Percentiles rank a stretch among this genome's conserved stretches.
phyloP scores from a whole-genome alignment of 2,797 vertebrate genomes.

The Momotus momota region DNA sequence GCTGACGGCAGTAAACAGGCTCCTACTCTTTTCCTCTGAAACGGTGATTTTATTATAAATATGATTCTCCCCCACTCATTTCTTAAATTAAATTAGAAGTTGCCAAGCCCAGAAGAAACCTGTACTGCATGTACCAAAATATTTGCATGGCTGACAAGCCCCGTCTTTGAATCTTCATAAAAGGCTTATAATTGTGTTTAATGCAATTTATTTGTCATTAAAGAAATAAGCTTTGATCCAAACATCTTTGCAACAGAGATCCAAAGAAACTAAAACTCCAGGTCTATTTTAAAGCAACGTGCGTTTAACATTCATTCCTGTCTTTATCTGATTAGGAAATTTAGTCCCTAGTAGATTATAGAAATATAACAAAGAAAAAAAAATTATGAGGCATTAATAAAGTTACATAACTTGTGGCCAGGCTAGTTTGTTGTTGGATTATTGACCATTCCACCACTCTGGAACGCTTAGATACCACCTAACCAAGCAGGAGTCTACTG shows the following conservation, averaged over 20 bases:
- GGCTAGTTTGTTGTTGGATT: neutral
- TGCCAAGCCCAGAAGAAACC: constrained; percentile 58
- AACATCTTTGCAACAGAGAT: constrained; percentile 68
- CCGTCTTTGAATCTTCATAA: constrained; percentile 74
- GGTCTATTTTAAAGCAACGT: constrained; percentile 74
- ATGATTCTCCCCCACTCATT: constrained; percentile 33
- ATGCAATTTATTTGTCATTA: constrained; percentile 80
- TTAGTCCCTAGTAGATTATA: neutral
- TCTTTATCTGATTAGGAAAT: constrained; percentile 28
- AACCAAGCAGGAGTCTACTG: neutral
- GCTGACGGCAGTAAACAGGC: constrained; percentile 44
- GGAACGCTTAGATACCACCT: neutral
- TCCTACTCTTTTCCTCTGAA: constrained; percentile 54
- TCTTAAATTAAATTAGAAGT: constrained; percentile 68
- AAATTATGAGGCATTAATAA: neutral
- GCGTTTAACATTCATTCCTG: constrained; percentile 60
- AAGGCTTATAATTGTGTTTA: constrained; percentile 75
- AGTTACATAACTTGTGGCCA: neutral
- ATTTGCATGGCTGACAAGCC: constrained; percentile 69
- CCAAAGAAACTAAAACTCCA: constrained; percentile 69
- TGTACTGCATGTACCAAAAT: constrained; percentile 58
- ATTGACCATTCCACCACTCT: neutral
- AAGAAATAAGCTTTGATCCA: constrained; percentile 76
- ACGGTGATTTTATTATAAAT: constrained; percentile 62
- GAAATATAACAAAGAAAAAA: neutral